Percentiles rank a stretch among this genome's conserved stretches.
Evolutionary conservation across 2,888 invertebrate species (phyloP).

Genomic region (Tanypteryx hageni): DNA sequence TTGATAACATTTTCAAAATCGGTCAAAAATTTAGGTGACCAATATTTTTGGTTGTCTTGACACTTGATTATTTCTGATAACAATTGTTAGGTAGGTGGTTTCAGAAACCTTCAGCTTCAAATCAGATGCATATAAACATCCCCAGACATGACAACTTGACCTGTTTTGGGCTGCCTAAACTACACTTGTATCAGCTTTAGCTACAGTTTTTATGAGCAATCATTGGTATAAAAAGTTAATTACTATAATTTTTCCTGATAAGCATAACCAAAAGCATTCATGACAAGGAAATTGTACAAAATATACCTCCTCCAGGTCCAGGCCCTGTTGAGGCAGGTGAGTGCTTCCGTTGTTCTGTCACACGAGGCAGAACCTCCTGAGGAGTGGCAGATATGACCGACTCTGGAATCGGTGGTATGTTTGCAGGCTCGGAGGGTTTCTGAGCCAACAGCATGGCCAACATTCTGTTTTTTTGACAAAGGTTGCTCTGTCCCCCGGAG

Average conservation of each 20-base stretch:
- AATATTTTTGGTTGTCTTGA: too few species aligned
- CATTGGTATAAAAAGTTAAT: not conserved
- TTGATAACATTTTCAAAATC: too few species aligned
- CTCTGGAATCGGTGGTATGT: slow-evolving; percentile 80
- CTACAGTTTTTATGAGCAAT: too few species aligned
- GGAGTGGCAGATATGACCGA: slow-evolving; percentile 83
- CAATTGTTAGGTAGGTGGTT: too few species aligned
- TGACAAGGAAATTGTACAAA: not conserved
- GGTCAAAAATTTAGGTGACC: too few species aligned
- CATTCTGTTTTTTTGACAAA: slow-evolving; percentile 91
- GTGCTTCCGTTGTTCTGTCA: slow-evolving; percentile 69
- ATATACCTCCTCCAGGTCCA: slow-evolving; percentile 70
- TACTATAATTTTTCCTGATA: not conserved
- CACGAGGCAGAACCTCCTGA: slow-evolving; percentile 81
- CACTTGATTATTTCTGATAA: too few species aligned
- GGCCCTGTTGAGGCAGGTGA: slow-evolving; percentile 75
- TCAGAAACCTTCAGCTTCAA: too few species aligned
- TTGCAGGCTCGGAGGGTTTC: slow-evolving; percentile 82
- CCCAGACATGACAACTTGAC: too few species aligned
- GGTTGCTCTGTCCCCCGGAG: slow-evolving; percentile 78
- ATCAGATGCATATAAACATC: too few species aligned
- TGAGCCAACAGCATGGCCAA: slow-evolving; percentile 88
- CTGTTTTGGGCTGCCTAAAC: too few species aligned
- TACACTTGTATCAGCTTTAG: too few species aligned
- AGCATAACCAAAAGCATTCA: too few species aligned